Conservation (phyloP, 2,113 vertebrate species). For the Apodemus speciosus region DNA sequence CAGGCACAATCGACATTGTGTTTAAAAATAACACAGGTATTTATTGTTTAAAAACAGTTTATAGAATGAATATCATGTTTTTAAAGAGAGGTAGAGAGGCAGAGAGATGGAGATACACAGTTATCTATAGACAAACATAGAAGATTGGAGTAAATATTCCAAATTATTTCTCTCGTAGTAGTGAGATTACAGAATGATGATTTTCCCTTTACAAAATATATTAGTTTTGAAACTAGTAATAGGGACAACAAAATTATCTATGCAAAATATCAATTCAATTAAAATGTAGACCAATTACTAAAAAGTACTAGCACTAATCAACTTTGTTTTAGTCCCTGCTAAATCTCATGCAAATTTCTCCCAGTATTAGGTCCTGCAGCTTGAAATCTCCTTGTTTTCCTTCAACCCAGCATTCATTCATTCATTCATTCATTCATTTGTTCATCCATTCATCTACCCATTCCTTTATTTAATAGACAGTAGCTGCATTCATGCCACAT, state of each 20-base stretch:
- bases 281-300: background rate
- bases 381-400: background rate
- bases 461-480: background rate
- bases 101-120: background rate
- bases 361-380: background rate
- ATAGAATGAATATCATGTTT: background rate
- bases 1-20: background rate
- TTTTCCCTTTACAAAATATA: constrained; percentile 2
- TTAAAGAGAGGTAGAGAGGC: background rate
- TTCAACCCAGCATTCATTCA: background rate
- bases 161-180: constrained; percentile 24
- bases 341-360: background rate
- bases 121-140: background rate
- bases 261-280: constrained; percentile 39
- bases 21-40: constrained; percentile 23
- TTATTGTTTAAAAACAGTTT: background rate
- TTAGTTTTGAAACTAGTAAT: constrained; percentile 57
- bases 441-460: background rate
- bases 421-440: background rate
- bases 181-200: background rate
- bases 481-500: constrained; percentile 1
- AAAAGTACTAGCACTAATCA: background rate
- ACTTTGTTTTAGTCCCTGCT: background rate
- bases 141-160: constrained; percentile 6
- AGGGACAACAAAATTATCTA: constrained; percentile 12